Conservation (phyloP, 2,797 vertebrate species). For the Coendou prehensilis region DNA sequence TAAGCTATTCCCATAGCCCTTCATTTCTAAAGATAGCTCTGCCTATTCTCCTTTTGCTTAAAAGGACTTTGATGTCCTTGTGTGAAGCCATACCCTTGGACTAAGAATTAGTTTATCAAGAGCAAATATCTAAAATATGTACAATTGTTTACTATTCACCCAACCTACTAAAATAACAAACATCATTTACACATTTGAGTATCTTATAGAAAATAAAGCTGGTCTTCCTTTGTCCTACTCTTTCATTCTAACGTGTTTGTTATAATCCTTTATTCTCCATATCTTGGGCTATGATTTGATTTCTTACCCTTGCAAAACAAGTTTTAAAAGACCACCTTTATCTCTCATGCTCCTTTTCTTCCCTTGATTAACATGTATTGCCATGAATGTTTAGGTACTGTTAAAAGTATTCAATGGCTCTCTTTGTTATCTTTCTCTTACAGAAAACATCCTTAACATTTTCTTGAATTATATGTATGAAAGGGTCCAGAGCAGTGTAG, state of each 20-base stretch:
- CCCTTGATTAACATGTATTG: neutral
- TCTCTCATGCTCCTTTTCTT: neutral
- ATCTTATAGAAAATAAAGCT: neutral
- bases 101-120: neutral
- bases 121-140: neutral
- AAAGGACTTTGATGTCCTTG: constrained; percentile 4
- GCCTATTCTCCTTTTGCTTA: neutral
- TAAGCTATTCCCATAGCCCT: neutral
- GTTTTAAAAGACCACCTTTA: neutral
- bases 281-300: neutral
- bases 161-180: neutral
- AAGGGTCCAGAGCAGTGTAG: neutral
- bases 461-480: neutral
- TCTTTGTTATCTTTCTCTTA: constrained; percentile 42
- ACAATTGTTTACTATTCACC: neutral
- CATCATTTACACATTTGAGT: neutral
- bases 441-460: neutral
- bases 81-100: neutral
- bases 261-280: neutral
- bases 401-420: neutral
- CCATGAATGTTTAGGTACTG: neutral
- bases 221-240: neutral
- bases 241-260: neutral
- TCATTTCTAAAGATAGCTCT: constrained; percentile 59
- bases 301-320: neutral